Base-by-base conservation (phyloP, 2,888 invertebrate genomes). In the Zaprionus obscuricornis region DNA sequence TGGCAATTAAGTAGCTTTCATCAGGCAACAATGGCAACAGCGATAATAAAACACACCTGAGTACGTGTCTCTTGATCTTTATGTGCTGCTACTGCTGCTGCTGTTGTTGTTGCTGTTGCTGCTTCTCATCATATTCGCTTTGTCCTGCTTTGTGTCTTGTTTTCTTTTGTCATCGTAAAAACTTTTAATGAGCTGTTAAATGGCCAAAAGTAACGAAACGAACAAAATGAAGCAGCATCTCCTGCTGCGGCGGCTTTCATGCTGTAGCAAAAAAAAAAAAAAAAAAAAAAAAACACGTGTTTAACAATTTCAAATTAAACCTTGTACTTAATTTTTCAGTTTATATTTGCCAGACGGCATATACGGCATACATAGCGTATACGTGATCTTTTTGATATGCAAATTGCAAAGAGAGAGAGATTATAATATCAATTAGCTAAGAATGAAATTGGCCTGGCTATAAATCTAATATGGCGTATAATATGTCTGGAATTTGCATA, bases 151-250 rank as follows among this genome's bases (percentile, higher is more conserved):
- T n/a, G n/a, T n/a, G n/a, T n/a, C n/a, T n/a, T n/a, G n/a, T n/a
- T n/a, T n/a, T n/a, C n/a, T n/a, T n/a, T 50, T 13, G 10, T 43
- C 55, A 36, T 66, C 70, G 45, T 69, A 56, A 69, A 69, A 51
- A 51, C 13, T 69, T 66, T 70, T 70, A 69, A 69, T 69, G 66
- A 66, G 65, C 37, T 49, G 62, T 47, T 56, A 69, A 70, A 69
- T 70, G 45, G 36, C 39, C 31, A n/a, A 31, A 34, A 36, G 20
- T 31, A 37, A 36, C 29, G n/a, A 66, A 55, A 29, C 42, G 39
- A 51, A 43, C 16, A 51, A 70, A 47, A 18, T 39, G 18, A 20
- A 33, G 27, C 6, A 5, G 3, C 3, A 7, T 10, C 29, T 3
- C 14, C 33, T 20, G 3, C 7, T 22, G 33, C 16, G 7, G 7